Conservation (phyloP, 1,140 invertebrate species). For the Drosophila gunungcola region DNA sequence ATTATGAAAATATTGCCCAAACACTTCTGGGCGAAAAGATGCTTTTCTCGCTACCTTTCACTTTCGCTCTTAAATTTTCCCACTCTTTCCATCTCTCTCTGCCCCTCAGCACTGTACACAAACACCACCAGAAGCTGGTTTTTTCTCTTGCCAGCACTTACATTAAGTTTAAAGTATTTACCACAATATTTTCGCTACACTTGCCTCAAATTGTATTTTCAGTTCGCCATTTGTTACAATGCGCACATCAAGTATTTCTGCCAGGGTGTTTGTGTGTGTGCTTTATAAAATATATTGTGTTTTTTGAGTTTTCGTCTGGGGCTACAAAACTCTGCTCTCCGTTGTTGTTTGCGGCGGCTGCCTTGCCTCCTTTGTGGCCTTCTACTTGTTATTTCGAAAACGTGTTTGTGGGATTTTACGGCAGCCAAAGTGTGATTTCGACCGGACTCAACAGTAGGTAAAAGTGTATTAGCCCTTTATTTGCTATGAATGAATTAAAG, state of each 20-base stretch:
- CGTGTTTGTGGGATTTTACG: slow-evolving; percentile 37
- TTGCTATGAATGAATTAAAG: not conserved
- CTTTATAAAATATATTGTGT: slow-evolving; percentile 41
- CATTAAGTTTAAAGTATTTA: slow-evolving; percentile 78
- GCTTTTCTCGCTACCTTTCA: not conserved
- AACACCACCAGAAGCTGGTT: slow-evolving; percentile 7
- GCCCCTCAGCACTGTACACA: not conserved
- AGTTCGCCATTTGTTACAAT: slow-evolving; percentile 20
- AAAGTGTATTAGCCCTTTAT: too few relatives aligned
- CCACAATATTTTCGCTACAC: slow-evolving; percentile 75
- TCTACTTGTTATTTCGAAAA: slow-evolving; percentile 11
- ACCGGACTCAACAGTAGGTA: slow-evolving; percentile 1
- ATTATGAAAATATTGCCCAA: slow-evolving; percentile 77
- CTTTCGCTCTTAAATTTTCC: not conserved
- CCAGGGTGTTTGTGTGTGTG: slow-evolving; percentile 3
- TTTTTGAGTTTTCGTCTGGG: slow-evolving; percentile 37
- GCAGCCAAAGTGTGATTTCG: slow-evolving; percentile 26
- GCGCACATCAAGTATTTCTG: slow-evolving; percentile 15
- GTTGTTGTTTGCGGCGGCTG: slow-evolving; percentile 39
- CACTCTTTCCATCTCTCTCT: not conserved
- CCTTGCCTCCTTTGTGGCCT: slow-evolving; percentile 25
- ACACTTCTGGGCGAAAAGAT: slow-evolving; percentile 57
- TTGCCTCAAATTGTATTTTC: slow-evolving; percentile 67
- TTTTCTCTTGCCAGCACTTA: slow-evolving; percentile 51
- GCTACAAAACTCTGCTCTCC: slow-evolving; percentile 23